Percentiles rank a stretch among this genome's conserved stretches.
phyloP scores from a whole-genome alignment of 1,140 invertebrate genomes.

The Coboldia fuscipes region DNA sequence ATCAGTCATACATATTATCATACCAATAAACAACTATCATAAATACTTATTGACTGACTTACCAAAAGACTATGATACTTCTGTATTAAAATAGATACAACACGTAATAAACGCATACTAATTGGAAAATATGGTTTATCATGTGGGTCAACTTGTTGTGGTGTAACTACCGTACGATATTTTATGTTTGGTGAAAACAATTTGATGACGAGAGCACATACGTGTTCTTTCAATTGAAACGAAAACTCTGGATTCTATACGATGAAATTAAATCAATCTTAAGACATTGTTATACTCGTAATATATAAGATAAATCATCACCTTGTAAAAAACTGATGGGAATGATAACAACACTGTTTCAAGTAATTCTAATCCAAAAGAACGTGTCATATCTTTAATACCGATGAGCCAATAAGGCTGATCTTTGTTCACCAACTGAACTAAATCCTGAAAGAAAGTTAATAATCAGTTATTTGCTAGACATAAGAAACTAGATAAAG shows the following conservation, averaged over 20 bases:
- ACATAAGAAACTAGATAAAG: background rate
- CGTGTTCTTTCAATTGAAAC: conserved; percentile 85
- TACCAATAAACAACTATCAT: conserved; percentile 4
- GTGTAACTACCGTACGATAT: conserved; percentile 41
- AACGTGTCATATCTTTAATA: conserved; percentile 91
- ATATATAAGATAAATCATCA: conserved; percentile 18
- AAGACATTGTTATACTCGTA: background rate
- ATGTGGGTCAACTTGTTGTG: conserved; percentile 34
- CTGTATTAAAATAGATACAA: conserved; percentile 82
- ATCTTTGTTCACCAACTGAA: conserved; percentile 90
- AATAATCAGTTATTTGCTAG: background rate
- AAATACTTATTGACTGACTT: conserved; percentile 15
- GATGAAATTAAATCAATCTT: conserved; percentile 5
- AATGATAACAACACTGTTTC: conserved; percentile 86
- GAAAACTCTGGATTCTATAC: conserved; percentile 83
- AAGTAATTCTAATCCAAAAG: conserved; percentile 86
- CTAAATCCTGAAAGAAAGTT: conserved; percentile 50
- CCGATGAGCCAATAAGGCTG: conserved; percentile 85
- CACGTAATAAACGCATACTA: conserved; percentile 78
- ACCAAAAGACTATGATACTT: conserved; percentile 86
- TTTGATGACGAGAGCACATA: conserved; percentile 93
- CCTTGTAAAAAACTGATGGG: conserved; percentile 80
- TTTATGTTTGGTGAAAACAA: conserved; percentile 93
- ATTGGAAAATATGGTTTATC: conserved; percentile 95
- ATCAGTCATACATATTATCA: conserved; percentile 9